Percentiles rank a stretch among this genome's conserved stretches.
Evolutionary conservation across 2,888 invertebrate species (phyloP).

Genomic region (Ctena decussata): DNA sequence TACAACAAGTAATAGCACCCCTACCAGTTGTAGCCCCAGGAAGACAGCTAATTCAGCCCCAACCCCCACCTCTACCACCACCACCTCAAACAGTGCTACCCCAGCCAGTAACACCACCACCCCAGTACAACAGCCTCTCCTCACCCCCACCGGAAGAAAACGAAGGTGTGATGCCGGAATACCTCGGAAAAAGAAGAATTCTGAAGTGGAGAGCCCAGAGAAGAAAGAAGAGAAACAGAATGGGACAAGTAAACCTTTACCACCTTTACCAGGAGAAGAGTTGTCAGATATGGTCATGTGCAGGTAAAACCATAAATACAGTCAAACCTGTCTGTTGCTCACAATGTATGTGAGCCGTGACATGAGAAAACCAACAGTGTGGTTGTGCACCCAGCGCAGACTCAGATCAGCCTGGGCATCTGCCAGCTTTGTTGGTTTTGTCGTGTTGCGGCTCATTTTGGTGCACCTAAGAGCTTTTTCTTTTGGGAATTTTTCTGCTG

Average conservation of each 20-base stretch:
- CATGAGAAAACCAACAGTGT: no score
- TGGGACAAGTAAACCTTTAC: conserved; percentile 64
- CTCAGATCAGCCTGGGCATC: no score
- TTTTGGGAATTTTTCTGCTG: no score
- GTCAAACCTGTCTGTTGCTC: no score
- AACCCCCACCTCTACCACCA: conserved; percentile 3
- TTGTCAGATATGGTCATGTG: conserved; percentile 76
- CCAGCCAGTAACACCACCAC: conserved; percentile 1
- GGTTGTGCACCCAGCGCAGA: no score
- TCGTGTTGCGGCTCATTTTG: no score
- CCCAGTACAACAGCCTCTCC: background rate
- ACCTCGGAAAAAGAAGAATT: conserved; percentile 55
- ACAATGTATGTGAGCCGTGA: no score
- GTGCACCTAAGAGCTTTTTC: no score
- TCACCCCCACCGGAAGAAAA: conserved; percentile 59
- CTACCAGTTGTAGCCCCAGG: background rate
- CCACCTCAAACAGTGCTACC: background rate
- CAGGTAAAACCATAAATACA: conserved; percentile 73
- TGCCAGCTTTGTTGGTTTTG: no score
- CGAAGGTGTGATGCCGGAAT: conserved; percentile 58
- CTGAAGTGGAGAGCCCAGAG: conserved; percentile 49
- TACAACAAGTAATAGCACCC: conserved; percentile 7
- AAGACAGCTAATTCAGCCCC: conserved; percentile 15
- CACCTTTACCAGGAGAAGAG: conserved; percentile 68
- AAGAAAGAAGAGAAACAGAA: conserved; percentile 40